A percentile compares a stretch with the other conserved stretches of the same genome.
These are phyloP conservation scores for Monochamus saltuarius DNA, from an alignment of 1,140 invertebrate genomes.

Conservation along the genomic window DNA sequence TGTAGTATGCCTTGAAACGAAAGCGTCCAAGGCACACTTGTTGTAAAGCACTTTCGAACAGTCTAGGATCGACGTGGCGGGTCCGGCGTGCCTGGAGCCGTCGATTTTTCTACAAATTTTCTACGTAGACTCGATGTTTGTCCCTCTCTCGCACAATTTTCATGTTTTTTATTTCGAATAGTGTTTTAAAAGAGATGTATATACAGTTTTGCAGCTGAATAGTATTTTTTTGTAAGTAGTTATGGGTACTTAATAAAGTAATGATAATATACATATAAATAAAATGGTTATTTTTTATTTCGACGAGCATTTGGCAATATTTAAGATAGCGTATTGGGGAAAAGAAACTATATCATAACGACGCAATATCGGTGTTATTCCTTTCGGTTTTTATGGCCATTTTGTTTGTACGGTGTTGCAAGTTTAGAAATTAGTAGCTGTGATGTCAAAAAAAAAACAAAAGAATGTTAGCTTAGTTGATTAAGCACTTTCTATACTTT, in stretches of 20 bases:
- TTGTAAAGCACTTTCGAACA: too few species aligned
- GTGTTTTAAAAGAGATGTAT: constrained; percentile 16
- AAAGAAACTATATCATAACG: constrained; percentile 23
- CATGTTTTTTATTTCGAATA: constrained; percentile 1
- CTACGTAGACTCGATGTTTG: constrained; percentile 17
- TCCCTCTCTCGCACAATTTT: constrained; percentile 20
- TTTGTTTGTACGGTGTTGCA: constrained; percentile 38
- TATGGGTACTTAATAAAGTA: constrained; percentile 34
- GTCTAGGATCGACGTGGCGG: too few species aligned
- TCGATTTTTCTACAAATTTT: constrained; percentile 21
- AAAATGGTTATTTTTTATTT: constrained; percentile 30
- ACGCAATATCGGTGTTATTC: constrained; percentile 15
- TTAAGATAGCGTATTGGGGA: neutral
- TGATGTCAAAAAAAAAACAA: constrained; percentile 36
- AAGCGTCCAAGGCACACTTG: too few species aligned
- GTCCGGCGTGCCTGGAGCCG: too few species aligned
- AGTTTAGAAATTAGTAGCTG: constrained; percentile 41
- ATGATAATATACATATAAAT: constrained; percentile 24
- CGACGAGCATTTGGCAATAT: constrained; percentile 19
- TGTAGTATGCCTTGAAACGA: too few species aligned
- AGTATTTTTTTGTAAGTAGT: constrained; percentile 36
- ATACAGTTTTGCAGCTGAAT: constrained; percentile 34
- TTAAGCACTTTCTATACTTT: constrained; percentile 7
- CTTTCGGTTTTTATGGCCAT: constrained; percentile 14
- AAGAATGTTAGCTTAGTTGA: constrained; percentile 20